Evolutionary conservation across 2,888 invertebrate species (phyloP), one percentile per base, ranked within the genome.

Genomic region (Hipparchia sbordonii): DNA sequence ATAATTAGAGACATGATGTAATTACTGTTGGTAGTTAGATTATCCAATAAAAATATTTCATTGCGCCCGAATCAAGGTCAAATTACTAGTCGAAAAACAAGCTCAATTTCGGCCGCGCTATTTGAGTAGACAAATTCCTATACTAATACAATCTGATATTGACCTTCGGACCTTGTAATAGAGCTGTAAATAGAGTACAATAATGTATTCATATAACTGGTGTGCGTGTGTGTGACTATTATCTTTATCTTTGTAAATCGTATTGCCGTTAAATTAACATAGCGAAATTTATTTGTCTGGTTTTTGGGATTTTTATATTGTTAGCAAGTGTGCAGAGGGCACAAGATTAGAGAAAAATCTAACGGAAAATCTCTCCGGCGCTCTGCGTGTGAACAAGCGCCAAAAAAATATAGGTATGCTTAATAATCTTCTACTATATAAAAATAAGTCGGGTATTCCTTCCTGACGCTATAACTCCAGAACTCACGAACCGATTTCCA

Each of bases 11-110:
- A 33, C 8, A 60, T 60, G 59, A 60, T 68, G 76, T 70, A 76
- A 78, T 65, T 51, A 59, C 39, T 71, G 56, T 72, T 60, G 60
- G 54, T 72, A 71, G 67, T 59, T 48, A 59, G 68, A 73, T 76
- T 77, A 72, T 66, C 59, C 56, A 72, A 76, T 74, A 71, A 76
- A 75, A 73, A 71, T 69, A 74, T 65, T 68, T 72, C n/a, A 23
- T 67, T 48, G 48, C 67, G 72, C 71, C 54, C 66, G 65, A 62
- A 67, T 73, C 75, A 77, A 79, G 77, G 77, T 66, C 72, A 52
- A 70, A 60, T 10, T 12, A 39, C 59, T 39, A 67, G n/a, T 72
- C 46, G 71, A 72, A 72, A 76, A 75, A 74, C 72, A 63, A 68
- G 70, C 72, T 70, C 59, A 73, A 71, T 76, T 70, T 67, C 51